Conservation (phyloP, 2,797 vertebrate species). For the Eospalax fontanierii region DNA sequence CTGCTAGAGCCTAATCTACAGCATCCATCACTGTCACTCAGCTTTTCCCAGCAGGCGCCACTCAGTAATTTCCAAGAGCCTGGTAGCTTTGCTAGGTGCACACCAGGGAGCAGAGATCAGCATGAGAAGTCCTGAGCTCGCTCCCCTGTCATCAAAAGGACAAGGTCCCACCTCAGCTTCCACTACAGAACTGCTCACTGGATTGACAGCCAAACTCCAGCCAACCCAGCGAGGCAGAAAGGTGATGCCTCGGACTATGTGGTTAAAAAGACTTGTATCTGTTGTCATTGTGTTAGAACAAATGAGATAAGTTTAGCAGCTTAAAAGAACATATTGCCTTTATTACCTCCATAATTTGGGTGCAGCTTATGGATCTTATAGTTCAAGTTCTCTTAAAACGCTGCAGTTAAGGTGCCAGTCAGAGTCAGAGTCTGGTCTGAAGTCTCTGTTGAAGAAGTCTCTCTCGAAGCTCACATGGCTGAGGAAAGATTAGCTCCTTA, state of each 20-base stretch:
- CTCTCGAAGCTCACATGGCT: background rate
- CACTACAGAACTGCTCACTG: background rate
- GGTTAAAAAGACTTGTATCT: background rate
- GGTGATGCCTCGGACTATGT: background rate
- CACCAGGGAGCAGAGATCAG: background rate
- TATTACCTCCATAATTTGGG: background rate
- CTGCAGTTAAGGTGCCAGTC: background rate
- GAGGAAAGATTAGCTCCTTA: background rate
- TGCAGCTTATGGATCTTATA: background rate
- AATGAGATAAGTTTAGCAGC: background rate
- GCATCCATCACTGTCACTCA: background rate
- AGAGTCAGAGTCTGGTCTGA: background rate
- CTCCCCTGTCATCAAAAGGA: background rate
- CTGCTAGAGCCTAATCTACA: background rate
- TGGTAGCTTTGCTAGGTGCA: background rate
- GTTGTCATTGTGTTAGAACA: background rate
- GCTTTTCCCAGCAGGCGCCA: background rate
- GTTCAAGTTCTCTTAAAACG: background rate
- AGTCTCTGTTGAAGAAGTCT: background rate
- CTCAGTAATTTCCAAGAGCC: slow-evolving; percentile 2
- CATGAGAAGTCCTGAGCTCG: background rate
- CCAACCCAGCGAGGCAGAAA: background rate
- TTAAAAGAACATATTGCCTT: background rate
- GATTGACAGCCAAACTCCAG: background rate
- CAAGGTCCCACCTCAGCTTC: background rate